Conservation (phyloP, 2,888 invertebrate species). For the Sipha maydis region DNA sequence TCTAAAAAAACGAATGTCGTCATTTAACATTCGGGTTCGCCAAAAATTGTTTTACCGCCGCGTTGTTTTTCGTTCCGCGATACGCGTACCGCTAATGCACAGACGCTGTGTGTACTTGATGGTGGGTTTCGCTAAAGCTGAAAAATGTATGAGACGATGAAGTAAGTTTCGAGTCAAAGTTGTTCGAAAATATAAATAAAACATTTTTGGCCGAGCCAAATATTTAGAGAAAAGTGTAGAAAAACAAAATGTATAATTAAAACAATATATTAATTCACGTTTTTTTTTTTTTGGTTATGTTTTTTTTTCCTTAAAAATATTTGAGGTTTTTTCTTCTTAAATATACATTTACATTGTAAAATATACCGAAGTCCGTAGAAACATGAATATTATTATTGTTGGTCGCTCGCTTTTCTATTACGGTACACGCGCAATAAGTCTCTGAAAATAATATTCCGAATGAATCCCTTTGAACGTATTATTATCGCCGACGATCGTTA, state of each 20-base stretch:
- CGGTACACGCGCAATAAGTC: not conserved
- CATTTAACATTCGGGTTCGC: too few relatives aligned
- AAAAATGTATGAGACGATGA: slow-evolving; percentile 33
- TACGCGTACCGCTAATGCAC: too few relatives aligned
- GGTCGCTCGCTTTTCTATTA: not conserved
- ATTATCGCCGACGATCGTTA: too few relatives aligned
- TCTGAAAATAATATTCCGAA: not conserved
- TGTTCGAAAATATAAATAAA: slow-evolving; percentile 55
- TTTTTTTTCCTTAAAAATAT: not conserved
- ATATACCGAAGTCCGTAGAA: not conserved
- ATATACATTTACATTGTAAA: not conserved
- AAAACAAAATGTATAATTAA: slow-evolving; percentile 36
- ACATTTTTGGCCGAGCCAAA: slow-evolving; percentile 14
- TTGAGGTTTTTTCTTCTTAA: not conserved
- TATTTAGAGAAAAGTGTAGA: slow-evolving; percentile 10
- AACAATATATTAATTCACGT: slow-evolving; percentile 13
- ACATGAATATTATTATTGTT: not conserved
- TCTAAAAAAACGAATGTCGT: too few relatives aligned
- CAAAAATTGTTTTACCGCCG: not conserved
- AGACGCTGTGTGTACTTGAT: not conserved
- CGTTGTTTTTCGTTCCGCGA: not conserved
- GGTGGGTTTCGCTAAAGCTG: slow-evolving; percentile 10
- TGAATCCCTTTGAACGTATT: not conserved
- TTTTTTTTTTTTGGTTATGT: not conserved
- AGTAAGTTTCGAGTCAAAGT: slow-evolving; percentile 33